phyloP scores from a whole-genome alignment of 2,797 vertebrate species.

The Oreonectes daqikongensis region DNA sequence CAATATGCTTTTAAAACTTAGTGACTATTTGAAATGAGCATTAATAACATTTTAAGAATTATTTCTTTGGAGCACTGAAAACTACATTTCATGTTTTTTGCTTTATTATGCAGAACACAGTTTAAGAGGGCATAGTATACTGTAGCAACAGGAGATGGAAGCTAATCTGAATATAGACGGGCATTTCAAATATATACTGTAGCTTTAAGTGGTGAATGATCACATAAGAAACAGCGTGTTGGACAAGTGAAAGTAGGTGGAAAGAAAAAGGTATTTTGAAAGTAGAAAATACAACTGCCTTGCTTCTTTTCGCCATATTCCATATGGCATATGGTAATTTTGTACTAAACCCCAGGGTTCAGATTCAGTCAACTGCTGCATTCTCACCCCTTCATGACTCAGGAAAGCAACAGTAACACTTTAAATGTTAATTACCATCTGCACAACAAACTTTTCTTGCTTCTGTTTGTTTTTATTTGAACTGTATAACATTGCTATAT shows the following conservation, averaged over 20 bases:
- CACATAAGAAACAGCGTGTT: background rate
- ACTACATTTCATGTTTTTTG: background rate
- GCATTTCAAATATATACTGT: background rate
- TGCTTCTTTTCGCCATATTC: background rate
- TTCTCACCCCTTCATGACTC: background rate
- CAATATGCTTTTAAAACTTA: too few species aligned
- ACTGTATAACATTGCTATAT: background rate
- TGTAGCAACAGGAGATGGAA: background rate
- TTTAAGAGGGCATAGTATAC: background rate
- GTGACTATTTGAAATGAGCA: too few species aligned
- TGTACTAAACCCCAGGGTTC: background rate
- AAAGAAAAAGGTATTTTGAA: background rate
- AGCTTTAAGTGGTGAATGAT: background rate
- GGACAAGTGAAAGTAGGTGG: background rate
- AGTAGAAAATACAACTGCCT: background rate
- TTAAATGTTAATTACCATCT: constrained; percentile 39
- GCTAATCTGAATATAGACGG: background rate
- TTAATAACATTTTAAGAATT: background rate
- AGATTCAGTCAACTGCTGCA: background rate
- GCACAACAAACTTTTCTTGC: background rate
- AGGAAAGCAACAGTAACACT: constrained; percentile 23
- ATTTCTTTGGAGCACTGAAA: background rate
- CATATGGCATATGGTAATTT: constrained; percentile 16
- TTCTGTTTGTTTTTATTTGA: background rate
- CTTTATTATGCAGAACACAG: background rate